Base-by-base conservation (phyloP, 2,888 invertebrate genomes). In the Trachelus iudaicus region DNA sequence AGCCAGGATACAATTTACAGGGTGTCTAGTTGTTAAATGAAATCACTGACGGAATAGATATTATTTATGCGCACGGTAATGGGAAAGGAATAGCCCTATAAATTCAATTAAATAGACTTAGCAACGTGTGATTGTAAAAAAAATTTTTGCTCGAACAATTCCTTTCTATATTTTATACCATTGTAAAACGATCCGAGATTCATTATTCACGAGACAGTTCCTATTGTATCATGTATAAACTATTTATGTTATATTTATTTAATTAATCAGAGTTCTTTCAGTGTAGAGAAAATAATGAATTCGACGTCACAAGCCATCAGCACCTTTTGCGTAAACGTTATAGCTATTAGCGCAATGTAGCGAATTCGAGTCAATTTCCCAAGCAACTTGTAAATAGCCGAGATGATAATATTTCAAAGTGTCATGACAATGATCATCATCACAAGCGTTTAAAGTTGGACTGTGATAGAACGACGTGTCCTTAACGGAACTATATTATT, bases 391-490 rank as follows among this genome's bases (percentile, higher is more conserved):
- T 78, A 78, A 68, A 78, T 78, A 76, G 68, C 34, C 40, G 78
- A 73, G 30, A 40, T 15, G 56, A 40, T 6, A 23, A 37, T 31
- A 23, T 23, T 23, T 56, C 56, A 56, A 40, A 40, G 56, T 56
- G 23, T 56, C 56, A 56, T 56, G 56, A 56, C 56, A 56, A 23
- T 56, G 56, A 73, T 30, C 73, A 34, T 73, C n/a, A 56, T 71
- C 77, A 31, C 76, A 69, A 77, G 73, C 77, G 71, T 77, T 13
- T 74, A 74, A 80, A 74, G 78, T 77, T 83, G 84, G 79, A 81
- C 80, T 82, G 83, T 85, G 83, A 84, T 84, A 84, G 81, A 84
- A 80, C 77, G 83, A 79, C 77, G 80, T 81, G 77, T 82, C 80
- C 83, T 82, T 77, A 77, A 75, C 34, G 74, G 76, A 78, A 79